Evolutionary conservation across 1,140 invertebrate genomes (phyloP), one percentile per base, ranked within the genome.

Genomic region (Brachionus rotundiformis): DNA sequence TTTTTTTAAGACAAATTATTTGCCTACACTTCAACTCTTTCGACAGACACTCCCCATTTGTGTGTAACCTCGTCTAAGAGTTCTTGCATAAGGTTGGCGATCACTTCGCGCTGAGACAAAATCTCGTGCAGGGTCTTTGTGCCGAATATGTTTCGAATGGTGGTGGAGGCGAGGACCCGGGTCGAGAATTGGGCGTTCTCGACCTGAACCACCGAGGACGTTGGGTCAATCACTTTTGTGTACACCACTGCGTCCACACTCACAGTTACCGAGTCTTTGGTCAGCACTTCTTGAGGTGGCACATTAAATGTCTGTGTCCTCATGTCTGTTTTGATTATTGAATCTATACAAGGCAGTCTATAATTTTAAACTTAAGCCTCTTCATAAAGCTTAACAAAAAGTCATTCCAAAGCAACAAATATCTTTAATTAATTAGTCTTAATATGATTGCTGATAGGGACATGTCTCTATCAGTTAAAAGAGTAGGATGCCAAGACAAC

Each of bases 201-300:
- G 7, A 83, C 83, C 25, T 79, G 75, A 0, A 76, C 44, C 1
- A 83, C 76, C n/a, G 80, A 49, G 10, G 36, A 31, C 10, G 61
- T 80, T 3, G 83, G 82, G 59, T 83, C 71, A 27, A 63, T 44
- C 3, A 83, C 41, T 36, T 59, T 25, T 13, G 31, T 82, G 16
- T 76, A 83, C 33, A 83, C 49, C 3, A 83, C 83, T 33, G 83
- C 83, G 33, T 83, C 76, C 3, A 83, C 82, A 0, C 36, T 25
- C 11, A 83, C 80, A 13, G 83, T 83, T 8, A 83, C 83, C 16
- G 82, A 83, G 49, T 83, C 83, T 71, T 33, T 83, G 0, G 82
- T 83, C n/a, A 83, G 36, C 8, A 83, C 71, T 65, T 83, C 83
- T 49, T 83, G 83, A 5, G 63, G 80, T 49, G 83, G 82, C 16